These are phyloP conservation scores for Danio kyathit DNA, from an alignment of 2,797 vertebrate species.

Conservation along the genomic window DNA sequence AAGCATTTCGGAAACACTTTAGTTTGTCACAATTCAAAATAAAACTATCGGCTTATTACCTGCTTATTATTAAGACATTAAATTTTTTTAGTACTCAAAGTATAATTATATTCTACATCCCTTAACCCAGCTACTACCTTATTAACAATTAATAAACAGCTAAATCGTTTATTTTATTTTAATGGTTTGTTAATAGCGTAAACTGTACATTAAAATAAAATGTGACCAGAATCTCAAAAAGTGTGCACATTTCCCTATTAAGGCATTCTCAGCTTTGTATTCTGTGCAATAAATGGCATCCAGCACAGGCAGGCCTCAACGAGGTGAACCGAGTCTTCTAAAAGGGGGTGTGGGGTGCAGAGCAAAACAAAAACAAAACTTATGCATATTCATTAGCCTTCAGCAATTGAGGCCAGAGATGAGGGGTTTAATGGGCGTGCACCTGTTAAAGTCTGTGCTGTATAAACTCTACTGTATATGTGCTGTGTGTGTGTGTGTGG, in stretches of 20 bases:
- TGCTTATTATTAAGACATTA: neutral
- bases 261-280: constrained; percentile 1
- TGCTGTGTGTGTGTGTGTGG: constrained; percentile 36
- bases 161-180: neutral
- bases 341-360: constrained; percentile 52
- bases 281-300: constrained; percentile 44
- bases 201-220: no score
- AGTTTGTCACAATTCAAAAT: neutral
- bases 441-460: constrained; percentile 75
- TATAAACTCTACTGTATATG: constrained; percentile 52
- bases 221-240: neutral
- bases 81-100: neutral
- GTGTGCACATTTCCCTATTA: neutral
- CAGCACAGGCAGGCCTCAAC: constrained; percentile 51
- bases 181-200: no score
- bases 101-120: neutral
- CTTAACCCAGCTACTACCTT: neutral
- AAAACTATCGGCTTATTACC: neutral
- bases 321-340: constrained; percentile 44
- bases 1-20: neutral
- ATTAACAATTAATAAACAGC: neutral
- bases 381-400: constrained; percentile 76
- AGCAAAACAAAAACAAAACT: constrained; percentile 62
- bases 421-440: constrained; percentile 72
- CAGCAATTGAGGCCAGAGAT: constrained; percentile 68